Evolutionary conservation across 1,140 invertebrate genomes (phyloP).

Genomic region (Cataglyphis hispanica): DNA sequence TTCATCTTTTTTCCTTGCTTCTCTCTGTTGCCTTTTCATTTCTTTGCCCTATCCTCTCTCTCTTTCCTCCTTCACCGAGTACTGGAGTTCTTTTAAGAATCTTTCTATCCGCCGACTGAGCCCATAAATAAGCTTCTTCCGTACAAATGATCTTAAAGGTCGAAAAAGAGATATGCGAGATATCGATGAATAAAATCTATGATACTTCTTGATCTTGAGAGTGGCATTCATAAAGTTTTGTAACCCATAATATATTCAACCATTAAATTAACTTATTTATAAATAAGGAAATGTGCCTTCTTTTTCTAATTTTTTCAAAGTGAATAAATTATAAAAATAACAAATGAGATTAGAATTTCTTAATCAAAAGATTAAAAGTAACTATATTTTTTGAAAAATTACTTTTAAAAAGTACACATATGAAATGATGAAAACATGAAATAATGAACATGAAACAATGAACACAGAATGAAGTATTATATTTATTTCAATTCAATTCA

Average conservation of each 20-base stretch:
- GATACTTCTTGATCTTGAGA: constrained; percentile 14
- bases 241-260: too few species aligned
- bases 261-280: background rate
- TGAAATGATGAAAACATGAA: background rate
- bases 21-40: constrained; percentile 39
- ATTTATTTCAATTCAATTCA: constrained; percentile 17
- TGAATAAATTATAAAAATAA: background rate
- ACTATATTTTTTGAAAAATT: background rate
- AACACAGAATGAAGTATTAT: background rate
- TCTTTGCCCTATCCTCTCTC: background rate
- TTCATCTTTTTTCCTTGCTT: background rate
- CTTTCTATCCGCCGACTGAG: constrained; percentile 32
- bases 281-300: background rate
- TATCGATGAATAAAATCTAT: constrained; percentile 5
- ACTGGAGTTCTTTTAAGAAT: constrained; percentile 44
- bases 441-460: background rate
- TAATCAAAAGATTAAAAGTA: background rate
- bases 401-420: background rate
- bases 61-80: background rate
- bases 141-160: constrained; percentile 32
- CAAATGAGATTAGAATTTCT: background rate
- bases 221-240: background rate
- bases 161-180: constrained; percentile 16
- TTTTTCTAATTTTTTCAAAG: background rate
- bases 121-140: constrained; percentile 38